Base-by-base conservation (phyloP, 2,888 invertebrate genomes). In the Adelognathus sp. region DNA sequence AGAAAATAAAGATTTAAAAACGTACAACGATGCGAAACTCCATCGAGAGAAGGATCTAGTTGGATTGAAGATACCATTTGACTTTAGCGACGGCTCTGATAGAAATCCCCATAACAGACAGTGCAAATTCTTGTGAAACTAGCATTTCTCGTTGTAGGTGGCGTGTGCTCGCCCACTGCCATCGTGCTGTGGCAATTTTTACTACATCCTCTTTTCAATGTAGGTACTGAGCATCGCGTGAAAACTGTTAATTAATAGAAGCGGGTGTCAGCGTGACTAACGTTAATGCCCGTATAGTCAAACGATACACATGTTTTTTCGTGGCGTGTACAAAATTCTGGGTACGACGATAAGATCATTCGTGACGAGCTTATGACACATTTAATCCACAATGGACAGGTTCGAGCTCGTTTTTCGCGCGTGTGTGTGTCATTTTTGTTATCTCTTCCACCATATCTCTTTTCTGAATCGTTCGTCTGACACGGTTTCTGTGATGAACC, bases 221-320 rank as follows among this genome's bases (percentile, higher is more conserved):
- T 7, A 14, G 16, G 56, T 41, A 9, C 31, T 18, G 6, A 41
- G 1, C 16, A 50, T 71, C 58, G 76, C 76, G 64, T 76, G 76
- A 31, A 44, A 24, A 70, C 33, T 16, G 21, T 31, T 64, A 71
- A 76, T 76, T 71, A 76, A 61, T 74, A 24, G 54, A 67, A 74
- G 31, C 7, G 41, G 60, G 64, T 64, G 70, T 58, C 76, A 71
- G 64, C 50, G 64, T 11, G 24, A 6, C 39, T 31, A 50, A 56
- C 63, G 71, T 33, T 71, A 31, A 16, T 31, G 21, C 18, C 18
- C 18, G 21, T 18, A 21, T 70, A 76, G 52, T 70, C 58, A 60
- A 36, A 24, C 41, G 24, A 33, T 60, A 50, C 60, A 71, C 58
- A 39, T 56, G 56, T 56, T 69, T 69, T 44, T n/a, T 39, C 18